Evolutionary conservation across 2,797 vertebrate genomes (phyloP), one percentile per base, ranked within the genome.

Genomic region (Sciaenops ocellatus): DNA sequence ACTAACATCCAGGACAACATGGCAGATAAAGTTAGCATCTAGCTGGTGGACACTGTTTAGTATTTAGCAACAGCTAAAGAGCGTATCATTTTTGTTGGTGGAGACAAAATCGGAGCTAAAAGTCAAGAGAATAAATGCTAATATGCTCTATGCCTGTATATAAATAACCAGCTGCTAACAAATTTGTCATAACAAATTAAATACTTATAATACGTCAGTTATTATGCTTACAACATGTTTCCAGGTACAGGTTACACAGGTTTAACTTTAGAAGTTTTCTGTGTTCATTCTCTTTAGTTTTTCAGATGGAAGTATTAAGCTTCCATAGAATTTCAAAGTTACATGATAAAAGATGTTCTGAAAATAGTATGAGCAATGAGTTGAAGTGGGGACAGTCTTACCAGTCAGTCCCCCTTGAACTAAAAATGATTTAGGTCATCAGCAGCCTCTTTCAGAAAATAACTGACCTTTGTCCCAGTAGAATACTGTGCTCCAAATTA

Each of bases 401-500:
- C 60, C 82, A 83, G 70, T 66, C 82, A 50, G 24, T 75, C 79
- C 86, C 79, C 55, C 71, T 61, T 79, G 72, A 80, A 80, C 80
- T 84, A 80, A 87, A 88, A 83, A 62, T 54, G 69, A 95, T 94
- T 89, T 85, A 94, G 95, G 93, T 73, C 93, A 93, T 75, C 61
- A 64, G 78, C 75, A 69, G 85, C 84, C 87, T 88, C 81, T 77
- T 86, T 93, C 80, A 84, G 85, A 93, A 94, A 93, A 92, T 93
- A 93, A 90, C 86, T 83, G 92, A 94, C 89, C 90, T 86, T 79
- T 87, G 76, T 94, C 92, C 93, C 93, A 87, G 76, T 73, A 77
- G 93, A 90, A 57, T 77, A 77, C 73, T 59, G 17, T 81, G 90
- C 83, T 93, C 94, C 88, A 93, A 93, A 93, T 95, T 93, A 94